Percentiles rank a stretch among this genome's conserved stretches.
These are phyloP conservation scores for Cossypha heuglini DNA, from an alignment of 2,797 vertebrate genomes.

Conservation along the genomic window DNA sequence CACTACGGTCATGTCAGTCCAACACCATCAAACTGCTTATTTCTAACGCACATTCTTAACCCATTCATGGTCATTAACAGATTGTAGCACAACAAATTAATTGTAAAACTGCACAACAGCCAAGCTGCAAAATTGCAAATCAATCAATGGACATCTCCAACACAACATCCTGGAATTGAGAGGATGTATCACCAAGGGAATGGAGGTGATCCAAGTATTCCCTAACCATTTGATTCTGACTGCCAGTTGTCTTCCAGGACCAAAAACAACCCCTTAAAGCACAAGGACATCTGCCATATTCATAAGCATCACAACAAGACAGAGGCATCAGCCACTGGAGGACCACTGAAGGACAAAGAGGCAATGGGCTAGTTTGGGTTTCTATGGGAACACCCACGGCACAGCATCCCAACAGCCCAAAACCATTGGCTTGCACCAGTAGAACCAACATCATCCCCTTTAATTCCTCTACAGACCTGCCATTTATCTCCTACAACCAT, in stretches of 20 bases:
- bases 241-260: neutral
- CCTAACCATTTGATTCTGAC: neutral
- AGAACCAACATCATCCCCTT: neutral
- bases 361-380: neutral
- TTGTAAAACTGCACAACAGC: neutral
- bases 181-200: neutral
- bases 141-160: neutral
- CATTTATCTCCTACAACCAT: neutral
- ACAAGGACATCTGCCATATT: neutral
- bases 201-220: neutral
- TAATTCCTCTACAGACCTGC: neutral
- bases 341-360: neutral
- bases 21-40: neutral
- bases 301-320: neutral
- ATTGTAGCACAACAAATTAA: neutral
- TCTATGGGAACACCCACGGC: neutral
- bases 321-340: neutral
- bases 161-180: neutral
- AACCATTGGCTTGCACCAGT: neutral
- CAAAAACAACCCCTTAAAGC: neutral
- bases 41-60: conserved; percentile 9
- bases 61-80: neutral
- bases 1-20: neutral
- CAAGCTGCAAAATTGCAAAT: neutral
- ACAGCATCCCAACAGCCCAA: neutral